These are phyloP conservation scores for Momotus momota DNA, from an alignment of 2,797 vertebrate genomes.

Conservation along the genomic window DNA sequence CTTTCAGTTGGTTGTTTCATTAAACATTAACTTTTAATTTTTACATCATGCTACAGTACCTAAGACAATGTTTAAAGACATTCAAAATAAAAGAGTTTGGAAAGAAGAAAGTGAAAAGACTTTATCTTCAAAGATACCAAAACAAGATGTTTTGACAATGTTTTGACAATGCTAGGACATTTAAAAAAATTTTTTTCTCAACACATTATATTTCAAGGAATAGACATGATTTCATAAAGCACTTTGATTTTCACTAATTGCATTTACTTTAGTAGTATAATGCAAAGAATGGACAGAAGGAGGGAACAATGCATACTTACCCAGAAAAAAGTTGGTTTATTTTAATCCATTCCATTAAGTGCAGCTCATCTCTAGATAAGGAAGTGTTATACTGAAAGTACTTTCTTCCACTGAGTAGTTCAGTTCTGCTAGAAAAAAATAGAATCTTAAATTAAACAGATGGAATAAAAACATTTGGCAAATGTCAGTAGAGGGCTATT, in stretches of 20 bases:
- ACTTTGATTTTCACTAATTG: neutral
- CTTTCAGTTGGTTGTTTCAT: neutral
- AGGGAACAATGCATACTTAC: neutral
- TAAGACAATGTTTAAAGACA: neutral
- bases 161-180: neutral
- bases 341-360: neutral
- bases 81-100: neutral
- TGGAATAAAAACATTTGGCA: slow-evolving; percentile 1
- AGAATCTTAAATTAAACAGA: neutral
- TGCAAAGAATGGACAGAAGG: neutral
- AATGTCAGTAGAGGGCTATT: neutral
- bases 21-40: neutral
- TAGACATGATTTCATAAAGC: neutral
- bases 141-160: slow-evolving; percentile 6
- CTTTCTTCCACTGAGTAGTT: too few relatives aligned
- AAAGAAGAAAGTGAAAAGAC: neutral
- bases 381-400: neutral
- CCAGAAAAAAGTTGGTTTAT: neutral
- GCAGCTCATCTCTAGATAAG: neutral
- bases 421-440: neutral
- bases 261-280: neutral
- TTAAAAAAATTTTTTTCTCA: neutral
- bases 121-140: neutral
- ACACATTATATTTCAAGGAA: neutral
- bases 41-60: neutral